Conservation (phyloP, 2,797 vertebrate genomes). For the Streptopelia turtur region DNA sequence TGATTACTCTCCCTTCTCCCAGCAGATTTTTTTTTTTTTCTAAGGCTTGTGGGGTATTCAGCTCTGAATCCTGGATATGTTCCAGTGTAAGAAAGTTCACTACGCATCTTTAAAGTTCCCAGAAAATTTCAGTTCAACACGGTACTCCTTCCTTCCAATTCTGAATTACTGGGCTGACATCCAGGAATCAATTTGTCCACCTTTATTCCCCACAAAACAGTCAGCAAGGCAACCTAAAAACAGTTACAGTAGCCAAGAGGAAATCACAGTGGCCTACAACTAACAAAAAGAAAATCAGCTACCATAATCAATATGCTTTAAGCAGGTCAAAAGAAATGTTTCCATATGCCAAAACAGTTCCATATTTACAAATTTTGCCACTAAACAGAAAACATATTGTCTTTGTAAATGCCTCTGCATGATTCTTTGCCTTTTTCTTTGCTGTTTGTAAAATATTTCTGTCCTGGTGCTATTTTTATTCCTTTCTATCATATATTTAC, state of each 20-base stretch:
- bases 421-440: neutral
- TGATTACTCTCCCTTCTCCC: constrained; percentile 15
- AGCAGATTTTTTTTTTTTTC: neutral
- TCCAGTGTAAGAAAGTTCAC: constrained; percentile 28
- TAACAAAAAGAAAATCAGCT: constrained; percentile 73
- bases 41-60: constrained; percentile 1
- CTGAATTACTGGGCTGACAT: constrained; percentile 17
- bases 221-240: constrained; percentile 62
- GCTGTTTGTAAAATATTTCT: constrained; percentile 8
- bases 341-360: constrained; percentile 77
- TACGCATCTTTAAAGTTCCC: constrained; percentile 19
- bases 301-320: constrained; percentile 76
- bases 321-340: constrained; percentile 72
- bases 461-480: constrained; percentile 27
- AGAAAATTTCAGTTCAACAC: constrained; percentile 38
- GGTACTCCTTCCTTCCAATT: neutral
- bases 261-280: constrained; percentile 67
- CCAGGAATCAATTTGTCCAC: constrained; percentile 49
- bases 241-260: constrained; percentile 71
- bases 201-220: constrained; percentile 48
- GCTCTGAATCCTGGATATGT: constrained; percentile 16
- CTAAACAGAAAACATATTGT: constrained; percentile 74
- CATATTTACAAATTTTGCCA: constrained; percentile 64
- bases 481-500: constrained; percentile 35
- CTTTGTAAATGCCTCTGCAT: constrained; percentile 51